phyloP scores from a whole-genome alignment of 2,113 vertebrate species.

The Dolichotis patagonum region DNA sequence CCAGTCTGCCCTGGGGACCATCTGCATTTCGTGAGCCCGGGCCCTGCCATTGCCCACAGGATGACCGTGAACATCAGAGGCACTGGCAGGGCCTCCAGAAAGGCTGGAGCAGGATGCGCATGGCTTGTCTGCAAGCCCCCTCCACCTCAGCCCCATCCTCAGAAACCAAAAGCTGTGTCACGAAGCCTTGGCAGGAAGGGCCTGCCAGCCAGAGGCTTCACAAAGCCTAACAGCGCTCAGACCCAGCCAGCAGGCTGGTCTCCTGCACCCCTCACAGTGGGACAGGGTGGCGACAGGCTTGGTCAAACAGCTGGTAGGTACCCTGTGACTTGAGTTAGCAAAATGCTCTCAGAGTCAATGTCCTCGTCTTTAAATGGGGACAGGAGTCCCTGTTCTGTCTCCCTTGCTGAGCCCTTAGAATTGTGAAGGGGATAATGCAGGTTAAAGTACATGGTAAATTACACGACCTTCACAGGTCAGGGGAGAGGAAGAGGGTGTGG shows the following conservation, averaged over 20 bases:
- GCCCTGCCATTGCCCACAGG: not conserved
- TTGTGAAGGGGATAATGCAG: not conserved
- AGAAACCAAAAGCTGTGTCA: not conserved
- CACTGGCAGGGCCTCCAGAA: not conserved
- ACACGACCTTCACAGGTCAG: not conserved
- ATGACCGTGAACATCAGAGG: not conserved
- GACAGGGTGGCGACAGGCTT: not conserved
- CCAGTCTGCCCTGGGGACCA: not conserved
- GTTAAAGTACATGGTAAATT: not conserved
- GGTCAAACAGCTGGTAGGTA: not conserved
- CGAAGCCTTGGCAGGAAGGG: not conserved
- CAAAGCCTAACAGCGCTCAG: not conserved
- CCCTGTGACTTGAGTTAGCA: not conserved
- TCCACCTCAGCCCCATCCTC: not conserved
- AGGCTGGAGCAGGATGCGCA: not conserved
- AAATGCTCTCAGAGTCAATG: not conserved
- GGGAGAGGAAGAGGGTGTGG: not conserved
- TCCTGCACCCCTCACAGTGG: too few species aligned
- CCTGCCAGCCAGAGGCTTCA: not conserved
- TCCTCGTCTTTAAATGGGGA: not conserved
- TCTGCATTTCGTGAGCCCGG: conserved; percentile 34
- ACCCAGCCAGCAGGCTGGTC: not conserved
- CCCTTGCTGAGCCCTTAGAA: not conserved
- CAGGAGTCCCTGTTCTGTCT: not conserved
- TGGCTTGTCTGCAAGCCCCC: not conserved